Base-by-base conservation (phyloP, 1,140 invertebrate genomes). In the Drosophila albomicans region DNA sequence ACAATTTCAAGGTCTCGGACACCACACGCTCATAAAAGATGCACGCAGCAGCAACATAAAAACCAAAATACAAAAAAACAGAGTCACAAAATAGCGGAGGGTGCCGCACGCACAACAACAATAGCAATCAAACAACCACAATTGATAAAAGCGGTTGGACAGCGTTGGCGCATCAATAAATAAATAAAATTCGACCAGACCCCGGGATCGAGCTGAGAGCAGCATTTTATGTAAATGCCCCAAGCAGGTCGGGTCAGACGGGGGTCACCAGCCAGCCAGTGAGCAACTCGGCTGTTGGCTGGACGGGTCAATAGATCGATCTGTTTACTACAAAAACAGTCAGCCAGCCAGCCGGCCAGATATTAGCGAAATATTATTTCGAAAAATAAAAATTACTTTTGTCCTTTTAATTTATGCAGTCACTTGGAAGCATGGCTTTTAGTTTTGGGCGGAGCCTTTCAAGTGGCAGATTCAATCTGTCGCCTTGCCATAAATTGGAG, bases 1-100 rank as follows among this genome's bases (percentile, higher is more conserved):
- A 77, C 82, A 87, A 74, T 87, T 90, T 90, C 87, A 90, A 90
- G 86, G 86, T 90, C 86, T 87, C 78, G 82, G 81, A 69, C 86
- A 65, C 81, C 85, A 89, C 85, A 89, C 78, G 78, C 81, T 84
- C 85, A 87, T 87, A 82, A 87, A 87, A 87, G 69, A 87, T 87
- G 84, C 84, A 87, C 77, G 85, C 84, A 81, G 84, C 80, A 66
- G 54, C 63, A 61, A 88, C 74, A 87, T 87, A 87, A 87, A 86
- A 86, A 77, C 66, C 59, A 69, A 79, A 62, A 73, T 16, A 62
- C 43, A 75, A 51, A 67, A 63, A 61, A 75, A 45, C 30, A 13
- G 56, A 65, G 38, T 73, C 64, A 62, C 54, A 49, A 51, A 52
- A 45, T 62, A 57, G 56, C 62, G 32, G 64, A 30, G 49, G 25